A percentile compares a stretch with the other conserved stretches of the same genome.
These are phyloP conservation scores for Perca flavescens DNA, from an alignment of 2,113 vertebrate genomes.

Conservation along the genomic window DNA sequence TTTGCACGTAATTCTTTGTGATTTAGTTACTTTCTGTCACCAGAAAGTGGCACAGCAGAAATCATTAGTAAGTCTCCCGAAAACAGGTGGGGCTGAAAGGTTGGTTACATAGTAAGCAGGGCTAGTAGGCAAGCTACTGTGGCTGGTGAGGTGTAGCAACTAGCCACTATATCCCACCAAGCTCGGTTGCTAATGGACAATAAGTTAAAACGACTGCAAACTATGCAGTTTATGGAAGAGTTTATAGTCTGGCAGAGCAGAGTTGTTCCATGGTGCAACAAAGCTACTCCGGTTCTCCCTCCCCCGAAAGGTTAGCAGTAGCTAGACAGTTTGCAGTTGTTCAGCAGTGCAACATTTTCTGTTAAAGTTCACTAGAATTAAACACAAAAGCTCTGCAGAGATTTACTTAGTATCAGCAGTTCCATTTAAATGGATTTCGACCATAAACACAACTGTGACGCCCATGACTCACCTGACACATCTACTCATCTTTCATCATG, in stretches of 20 bases:
- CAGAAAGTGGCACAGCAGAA: neutral
- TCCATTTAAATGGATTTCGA: neutral
- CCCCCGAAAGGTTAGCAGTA: neutral
- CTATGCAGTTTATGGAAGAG: conserved; percentile 6
- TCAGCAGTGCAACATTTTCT: neutral
- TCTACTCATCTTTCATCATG: conserved; percentile 4
- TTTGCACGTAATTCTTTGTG: neutral
- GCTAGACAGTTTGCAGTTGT: neutral
- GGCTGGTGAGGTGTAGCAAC: neutral
- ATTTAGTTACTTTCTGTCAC: neutral
- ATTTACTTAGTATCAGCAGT: neutral
- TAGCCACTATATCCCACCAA: neutral
- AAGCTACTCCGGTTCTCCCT: neutral
- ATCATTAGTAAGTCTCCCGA: neutral
- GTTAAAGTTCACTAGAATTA: neutral
- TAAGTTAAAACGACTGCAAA: neutral
- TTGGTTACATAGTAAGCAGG: neutral
- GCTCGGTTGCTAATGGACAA: too few species aligned
- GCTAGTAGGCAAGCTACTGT: neutral
- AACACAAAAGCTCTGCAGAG: neutral
- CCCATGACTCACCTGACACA: conserved; percentile 20
- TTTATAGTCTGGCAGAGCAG: neutral
- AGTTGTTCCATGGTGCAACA: neutral
- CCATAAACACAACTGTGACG: neutral
- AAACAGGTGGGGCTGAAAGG: neutral